A percentile compares a stretch with the other conserved stretches of the same genome.
Evolutionary conservation across 2,113 vertebrate species (phyloP).

Genomic region (Oryzias woworae): DNA sequence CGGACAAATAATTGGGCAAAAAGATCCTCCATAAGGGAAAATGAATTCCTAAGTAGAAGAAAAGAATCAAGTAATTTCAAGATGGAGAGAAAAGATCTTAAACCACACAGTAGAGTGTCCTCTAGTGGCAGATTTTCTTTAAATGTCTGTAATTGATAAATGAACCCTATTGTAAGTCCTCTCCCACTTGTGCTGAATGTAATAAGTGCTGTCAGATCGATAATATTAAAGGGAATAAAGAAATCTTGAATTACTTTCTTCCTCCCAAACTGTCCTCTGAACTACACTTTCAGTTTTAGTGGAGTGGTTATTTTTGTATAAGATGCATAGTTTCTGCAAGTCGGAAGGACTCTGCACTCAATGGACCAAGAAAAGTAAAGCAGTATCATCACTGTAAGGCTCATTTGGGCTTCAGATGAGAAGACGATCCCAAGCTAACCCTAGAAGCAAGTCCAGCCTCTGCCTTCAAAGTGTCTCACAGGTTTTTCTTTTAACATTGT

Average conservation of each 20-base stretch:
- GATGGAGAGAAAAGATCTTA: conserved; percentile 24
- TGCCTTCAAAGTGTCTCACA: conserved; percentile 14
- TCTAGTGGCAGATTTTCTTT: conserved; percentile 32
- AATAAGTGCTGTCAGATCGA: conserved; percentile 18
- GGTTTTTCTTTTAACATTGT: conserved; percentile 32
- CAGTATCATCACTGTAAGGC: conserved; percentile 38
- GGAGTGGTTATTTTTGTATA: conserved; percentile 40
- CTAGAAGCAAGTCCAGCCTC: background rate
- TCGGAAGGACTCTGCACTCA: conserved; percentile 60
- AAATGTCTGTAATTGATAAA: conserved; percentile 64
- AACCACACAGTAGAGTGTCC: conserved; percentile 50
- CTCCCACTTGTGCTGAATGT: conserved; percentile 17
- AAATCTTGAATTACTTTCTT: conserved; percentile 11
- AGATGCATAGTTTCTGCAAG: conserved; percentile 56
- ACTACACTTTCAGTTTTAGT: conserved; percentile 41
- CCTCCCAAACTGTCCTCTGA: conserved; percentile 30
- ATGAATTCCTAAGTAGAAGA: background rate
- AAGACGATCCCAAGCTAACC: background rate
- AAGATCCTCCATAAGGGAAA: conserved; percentile 6
- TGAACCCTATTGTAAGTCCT: conserved; percentile 37
- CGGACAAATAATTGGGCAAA: conserved; percentile 4
- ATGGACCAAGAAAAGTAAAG: conserved; percentile 61
- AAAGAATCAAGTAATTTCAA: conserved; percentile 32
- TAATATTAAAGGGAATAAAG: conserved; percentile 35
- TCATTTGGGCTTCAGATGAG: conserved; percentile 24